Base-by-base conservation (phyloP, 2,888 invertebrate species). In the Colostygia pectinataria region DNA sequence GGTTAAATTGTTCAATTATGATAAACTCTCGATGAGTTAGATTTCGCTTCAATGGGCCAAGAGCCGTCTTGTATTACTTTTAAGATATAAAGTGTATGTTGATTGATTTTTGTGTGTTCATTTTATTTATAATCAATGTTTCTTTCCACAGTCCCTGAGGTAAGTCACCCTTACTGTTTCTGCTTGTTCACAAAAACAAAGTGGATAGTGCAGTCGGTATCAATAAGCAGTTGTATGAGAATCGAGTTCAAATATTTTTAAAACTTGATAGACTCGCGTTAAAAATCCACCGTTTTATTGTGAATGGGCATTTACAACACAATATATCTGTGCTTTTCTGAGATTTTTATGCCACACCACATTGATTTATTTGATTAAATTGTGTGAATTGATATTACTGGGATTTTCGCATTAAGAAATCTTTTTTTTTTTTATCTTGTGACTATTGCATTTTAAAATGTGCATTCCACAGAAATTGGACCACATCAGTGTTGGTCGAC, bases 1-100 rank as follows among this genome's bases (percentile, higher is more conserved):
- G 63, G 34, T 43, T 66, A 68, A 72, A 77, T 76, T 86, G 82
- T 84, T 80, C 76, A 74, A 71, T 73, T 69, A 73, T 54, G 46
- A 59, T 65, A 55, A 54, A 64, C 59, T 63, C 65, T 63, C 55
- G 62, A 61, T 49, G 65, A 62, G 57, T 50, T 65, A 69, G 74
- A 76, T 75, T 55, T 65, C 73, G 76, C 76, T 76, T 57, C 72
- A 65, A 65, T 71, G 68, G 81, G 81, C 63, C 58, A 49, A 59
- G 57, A 59, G 53, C 70, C 76, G 59, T 68, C 74, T 81, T 90
- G 88, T 90, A 89, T 80, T 83, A 80, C 80, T 74, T 81, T 82
- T 89, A 89, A 84, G 87, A 89, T 84, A 90, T 90, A 90, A 90
- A 90, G 85, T 89, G 89, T 89, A 88, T 89, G 87, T 89, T 90